Conservation (phyloP, 1,140 invertebrate species). For the Trichonephila clavipes region DNA sequence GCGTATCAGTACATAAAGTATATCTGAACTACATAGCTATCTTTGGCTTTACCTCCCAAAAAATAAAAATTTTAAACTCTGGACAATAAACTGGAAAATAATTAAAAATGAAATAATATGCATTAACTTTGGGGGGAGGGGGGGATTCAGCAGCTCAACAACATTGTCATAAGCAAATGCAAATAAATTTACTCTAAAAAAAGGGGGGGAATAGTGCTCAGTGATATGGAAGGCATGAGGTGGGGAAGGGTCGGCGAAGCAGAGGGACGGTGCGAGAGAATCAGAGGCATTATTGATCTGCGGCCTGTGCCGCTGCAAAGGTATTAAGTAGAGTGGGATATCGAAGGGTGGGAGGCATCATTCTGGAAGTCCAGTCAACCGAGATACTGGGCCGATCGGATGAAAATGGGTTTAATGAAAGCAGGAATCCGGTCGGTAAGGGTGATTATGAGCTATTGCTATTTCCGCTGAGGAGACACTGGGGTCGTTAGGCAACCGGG, state of each 20-base stretch:
- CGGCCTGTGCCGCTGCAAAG: conserved; percentile 19
- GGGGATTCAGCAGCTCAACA: neutral
- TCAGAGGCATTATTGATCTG: conserved; percentile 34
- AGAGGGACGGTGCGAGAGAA: conserved; percentile 1
- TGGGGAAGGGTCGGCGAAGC: neutral
- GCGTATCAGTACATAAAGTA: too few species aligned
- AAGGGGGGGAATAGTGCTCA: neutral
- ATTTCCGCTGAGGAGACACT: conserved; percentile 26
- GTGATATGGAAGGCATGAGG: neutral
- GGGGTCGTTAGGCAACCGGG: neutral
- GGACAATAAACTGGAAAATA: too few species aligned
- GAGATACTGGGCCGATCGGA: conserved; percentile 49
- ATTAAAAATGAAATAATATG: neutral
- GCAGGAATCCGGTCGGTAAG: conserved; percentile 54
- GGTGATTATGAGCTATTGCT: conserved; percentile 66
- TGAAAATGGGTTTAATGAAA: conserved; percentile 66
- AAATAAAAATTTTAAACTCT: too few species aligned
- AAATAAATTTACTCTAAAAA: conserved; percentile 22
- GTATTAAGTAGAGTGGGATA: conserved; percentile 12
- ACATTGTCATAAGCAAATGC: neutral
- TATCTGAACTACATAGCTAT: too few species aligned
- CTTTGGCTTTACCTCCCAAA: too few species aligned
- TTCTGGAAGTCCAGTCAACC: conserved; percentile 52
- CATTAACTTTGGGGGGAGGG: neutral
- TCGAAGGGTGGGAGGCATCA: neutral